Evolutionary conservation across 2,888 invertebrate species (phyloP).

Genomic region (Drosophila prolongata): DNA sequence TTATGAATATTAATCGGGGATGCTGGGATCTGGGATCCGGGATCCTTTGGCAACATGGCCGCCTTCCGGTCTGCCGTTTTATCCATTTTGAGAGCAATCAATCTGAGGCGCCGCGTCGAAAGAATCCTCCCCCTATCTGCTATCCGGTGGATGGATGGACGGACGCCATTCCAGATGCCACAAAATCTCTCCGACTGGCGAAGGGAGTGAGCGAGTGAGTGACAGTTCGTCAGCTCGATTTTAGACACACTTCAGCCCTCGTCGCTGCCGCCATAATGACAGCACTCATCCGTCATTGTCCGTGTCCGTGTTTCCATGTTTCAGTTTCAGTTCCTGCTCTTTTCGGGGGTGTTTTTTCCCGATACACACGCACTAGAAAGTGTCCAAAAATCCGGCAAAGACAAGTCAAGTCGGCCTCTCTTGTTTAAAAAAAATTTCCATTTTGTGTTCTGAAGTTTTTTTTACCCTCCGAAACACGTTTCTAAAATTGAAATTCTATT

Average conservation of each 20-base stretch:
- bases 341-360: slow-evolving; percentile 38
- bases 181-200: slow-evolving; percentile 41
- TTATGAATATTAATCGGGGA: slow-evolving; percentile 75
- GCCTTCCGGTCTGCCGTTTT: neutral
- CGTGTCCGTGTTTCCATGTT: slow-evolving; percentile 49
- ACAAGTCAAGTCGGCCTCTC: slow-evolving; percentile 71
- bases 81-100: slow-evolving; percentile 74
- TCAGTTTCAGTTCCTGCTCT: slow-evolving; percentile 24
- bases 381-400: slow-evolving; percentile 73
- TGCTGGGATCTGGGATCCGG: slow-evolving; percentile 10
- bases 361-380: slow-evolving; percentile 49
- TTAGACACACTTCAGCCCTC: slow-evolving; percentile 68
- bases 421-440: slow-evolving; percentile 27
- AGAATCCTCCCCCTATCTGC: slow-evolving; percentile 17
- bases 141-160: slow-evolving; percentile 28
- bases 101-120: slow-evolving; percentile 48
- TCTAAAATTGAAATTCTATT: slow-evolving; percentile 76
- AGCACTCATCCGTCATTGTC: slow-evolving; percentile 79
- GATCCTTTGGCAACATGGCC: neutral
- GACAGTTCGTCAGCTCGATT: slow-evolving; percentile 77
- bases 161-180: slow-evolving; percentile 59
- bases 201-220: slow-evolving; percentile 51
- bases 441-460: slow-evolving; percentile 18
- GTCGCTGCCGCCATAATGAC: slow-evolving; percentile 65
- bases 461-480: slow-evolving; percentile 70